Evolutionary conservation across 2,113 vertebrate species (phyloP).

Genomic region (Callocephalon fimbriatum): DNA sequence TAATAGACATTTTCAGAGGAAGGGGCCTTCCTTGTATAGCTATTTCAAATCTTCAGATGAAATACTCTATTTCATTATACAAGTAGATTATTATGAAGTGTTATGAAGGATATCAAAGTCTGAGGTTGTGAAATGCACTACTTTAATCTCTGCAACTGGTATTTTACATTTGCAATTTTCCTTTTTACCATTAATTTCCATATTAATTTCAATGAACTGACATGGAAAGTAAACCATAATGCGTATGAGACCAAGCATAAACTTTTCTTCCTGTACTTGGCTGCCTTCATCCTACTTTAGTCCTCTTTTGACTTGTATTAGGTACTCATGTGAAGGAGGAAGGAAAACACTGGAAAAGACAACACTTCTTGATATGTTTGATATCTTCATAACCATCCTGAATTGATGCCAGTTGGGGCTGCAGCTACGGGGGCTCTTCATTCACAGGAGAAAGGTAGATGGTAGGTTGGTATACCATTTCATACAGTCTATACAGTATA

Average conservation of each 20-base stretch:
- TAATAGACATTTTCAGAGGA: neutral
- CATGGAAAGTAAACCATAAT: neutral
- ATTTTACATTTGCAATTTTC: neutral
- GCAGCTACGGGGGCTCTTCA: neutral
- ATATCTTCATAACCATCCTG: neutral
- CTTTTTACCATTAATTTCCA: neutral
- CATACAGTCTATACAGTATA: neutral
- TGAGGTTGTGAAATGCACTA: neutral
- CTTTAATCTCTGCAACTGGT: neutral
- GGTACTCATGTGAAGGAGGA: neutral
- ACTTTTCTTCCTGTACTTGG: neutral
- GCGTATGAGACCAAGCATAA: neutral
- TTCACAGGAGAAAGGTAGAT: neutral
- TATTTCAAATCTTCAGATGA: neutral
- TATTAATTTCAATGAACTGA: neutral
- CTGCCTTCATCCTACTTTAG: neutral
- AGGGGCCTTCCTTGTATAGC: neutral
- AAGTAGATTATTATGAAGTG: neutral
- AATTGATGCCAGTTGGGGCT: neutral
- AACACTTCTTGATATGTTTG: neutral
- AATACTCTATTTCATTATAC: neutral
- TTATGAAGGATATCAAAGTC: neutral
- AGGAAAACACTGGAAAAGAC: neutral
- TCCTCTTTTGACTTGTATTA: neutral
- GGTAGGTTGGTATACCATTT: neutral